These are phyloP conservation scores for Carterocephalus palaemon DNA, from an alignment of 2,888 invertebrate genomes.

Conservation along the genomic window DNA sequence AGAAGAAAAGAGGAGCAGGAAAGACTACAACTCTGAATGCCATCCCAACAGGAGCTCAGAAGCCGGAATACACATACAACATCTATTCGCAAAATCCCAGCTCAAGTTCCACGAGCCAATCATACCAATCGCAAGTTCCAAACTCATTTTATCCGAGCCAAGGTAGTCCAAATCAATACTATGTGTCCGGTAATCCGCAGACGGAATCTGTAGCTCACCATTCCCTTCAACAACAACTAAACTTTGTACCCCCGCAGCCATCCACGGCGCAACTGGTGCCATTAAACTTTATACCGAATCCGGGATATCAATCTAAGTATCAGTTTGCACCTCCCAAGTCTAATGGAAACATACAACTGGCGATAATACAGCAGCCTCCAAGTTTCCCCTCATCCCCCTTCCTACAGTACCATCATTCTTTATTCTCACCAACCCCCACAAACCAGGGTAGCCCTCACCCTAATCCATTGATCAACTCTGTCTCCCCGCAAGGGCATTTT, in stretches of 20 bases:
- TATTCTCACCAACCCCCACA: conserved; percentile 43
- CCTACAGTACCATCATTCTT: conserved; percentile 49
- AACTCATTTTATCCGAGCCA: conserved; percentile 68
- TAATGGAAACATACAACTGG: conserved; percentile 58
- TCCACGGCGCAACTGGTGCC: conserved; percentile 59
- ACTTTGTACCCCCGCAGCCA: conserved; percentile 45
- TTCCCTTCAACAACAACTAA: conserved; percentile 46
- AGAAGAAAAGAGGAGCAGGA: conserved; percentile 66
- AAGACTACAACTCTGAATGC: conserved; percentile 60
- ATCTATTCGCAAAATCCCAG: conserved; percentile 57
- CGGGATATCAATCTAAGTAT: conserved; percentile 69
- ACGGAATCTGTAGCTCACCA: conserved; percentile 31
- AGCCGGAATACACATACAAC: conserved; percentile 67
- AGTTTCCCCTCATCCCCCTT: conserved; percentile 44
- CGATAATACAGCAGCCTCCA: conserved; percentile 55
- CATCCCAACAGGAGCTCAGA: conserved; percentile 66
- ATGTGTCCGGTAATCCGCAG: conserved; percentile 41
- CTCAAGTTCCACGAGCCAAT: conserved; percentile 40
- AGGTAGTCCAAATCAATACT: conserved; percentile 52
- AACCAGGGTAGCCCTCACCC: conserved; percentile 44
- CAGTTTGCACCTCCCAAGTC: conserved; percentile 62
- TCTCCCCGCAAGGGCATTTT: conserved; percentile 49
- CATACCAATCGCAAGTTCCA: conserved; percentile 55
- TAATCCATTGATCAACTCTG: conserved; percentile 36
- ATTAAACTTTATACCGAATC: conserved; percentile 59